phyloP scores from a whole-genome alignment of 2,888 invertebrate species.

The Marronus borbonicus region DNA sequence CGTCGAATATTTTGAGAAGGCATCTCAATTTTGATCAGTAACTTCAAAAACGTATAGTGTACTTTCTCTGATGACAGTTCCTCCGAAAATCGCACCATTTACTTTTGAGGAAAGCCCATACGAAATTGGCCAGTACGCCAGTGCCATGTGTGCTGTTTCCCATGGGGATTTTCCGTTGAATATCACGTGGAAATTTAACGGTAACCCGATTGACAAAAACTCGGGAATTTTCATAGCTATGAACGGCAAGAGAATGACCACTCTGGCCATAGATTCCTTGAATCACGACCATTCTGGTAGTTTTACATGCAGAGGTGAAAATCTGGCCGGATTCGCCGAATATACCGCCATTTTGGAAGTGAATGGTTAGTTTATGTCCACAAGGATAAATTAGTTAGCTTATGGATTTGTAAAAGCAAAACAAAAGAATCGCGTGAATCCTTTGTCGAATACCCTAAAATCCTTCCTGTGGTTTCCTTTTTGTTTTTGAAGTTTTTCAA shows the following conservation, averaged over 20 bases:
- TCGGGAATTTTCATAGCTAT: slow-evolving; percentile 56
- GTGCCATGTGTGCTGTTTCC: slow-evolving; percentile 68
- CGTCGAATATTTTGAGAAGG: too few relatives aligned
- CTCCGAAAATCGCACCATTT: slow-evolving; percentile 82
- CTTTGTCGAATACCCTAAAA: too few relatives aligned
- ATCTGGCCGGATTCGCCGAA: slow-evolving; percentile 79
- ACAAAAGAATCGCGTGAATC: not conserved
- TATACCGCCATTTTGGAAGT: slow-evolving; percentile 80
- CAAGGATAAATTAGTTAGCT: slow-evolving; percentile 64
- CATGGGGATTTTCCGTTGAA: slow-evolving; percentile 73
- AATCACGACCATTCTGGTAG: slow-evolving; percentile 73
- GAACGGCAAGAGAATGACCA: slow-evolving; percentile 71
- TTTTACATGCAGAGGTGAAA: slow-evolving; percentile 81
- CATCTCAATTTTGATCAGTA: not conserved
- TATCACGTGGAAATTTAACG: slow-evolving; percentile 74
- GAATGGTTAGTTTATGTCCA: slow-evolving; percentile 73
- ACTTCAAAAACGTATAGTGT: not conserved
- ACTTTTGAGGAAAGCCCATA: slow-evolving; percentile 79
- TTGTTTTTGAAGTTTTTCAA: too few relatives aligned
- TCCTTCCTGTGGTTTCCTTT: too few relatives aligned
- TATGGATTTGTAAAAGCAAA: not conserved
- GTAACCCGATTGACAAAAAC: slow-evolving; percentile 60
- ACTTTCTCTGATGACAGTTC: slow-evolving; percentile 72
- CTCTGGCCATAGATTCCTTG: slow-evolving; percentile 67
- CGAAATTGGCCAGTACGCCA: slow-evolving; percentile 71